Conservation (phyloP, 2,797 vertebrate genomes). For the Dendrocincla tyrannina region DNA sequence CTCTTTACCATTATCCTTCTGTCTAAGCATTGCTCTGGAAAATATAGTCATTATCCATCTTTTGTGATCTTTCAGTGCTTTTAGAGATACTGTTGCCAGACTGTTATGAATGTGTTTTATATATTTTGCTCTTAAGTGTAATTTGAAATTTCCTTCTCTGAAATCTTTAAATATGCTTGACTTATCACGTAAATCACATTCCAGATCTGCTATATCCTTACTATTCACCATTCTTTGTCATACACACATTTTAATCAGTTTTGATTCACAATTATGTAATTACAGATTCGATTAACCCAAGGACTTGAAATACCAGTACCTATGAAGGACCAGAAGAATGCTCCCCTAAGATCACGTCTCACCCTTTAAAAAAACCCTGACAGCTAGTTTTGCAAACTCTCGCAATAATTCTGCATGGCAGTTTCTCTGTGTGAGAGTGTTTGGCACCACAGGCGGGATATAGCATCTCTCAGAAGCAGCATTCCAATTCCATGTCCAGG, state of each 20-base stretch:
- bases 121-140: neutral
- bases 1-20: neutral
- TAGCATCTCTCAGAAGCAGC: neutral
- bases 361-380: neutral
- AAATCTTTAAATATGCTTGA: neutral
- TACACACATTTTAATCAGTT: neutral
- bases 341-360: neutral
- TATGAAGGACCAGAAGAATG: neutral
- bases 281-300: neutral
- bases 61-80: neutral
- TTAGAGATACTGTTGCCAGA: neutral
- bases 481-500: neutral
- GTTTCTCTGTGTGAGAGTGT: neutral
- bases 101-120: accelerated
- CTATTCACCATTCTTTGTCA: neutral
- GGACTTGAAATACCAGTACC: neutral
- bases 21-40: neutral
- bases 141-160: neutral
- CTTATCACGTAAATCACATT: neutral
- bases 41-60: neutral
- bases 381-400: accelerated
- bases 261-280: neutral
- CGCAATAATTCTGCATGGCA: neutral
- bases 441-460: neutral
- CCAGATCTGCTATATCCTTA: neutral